Evolutionary conservation across 2,113 vertebrate genomes (phyloP).

Genomic region (Phrynosoma blainvillii): DNA sequence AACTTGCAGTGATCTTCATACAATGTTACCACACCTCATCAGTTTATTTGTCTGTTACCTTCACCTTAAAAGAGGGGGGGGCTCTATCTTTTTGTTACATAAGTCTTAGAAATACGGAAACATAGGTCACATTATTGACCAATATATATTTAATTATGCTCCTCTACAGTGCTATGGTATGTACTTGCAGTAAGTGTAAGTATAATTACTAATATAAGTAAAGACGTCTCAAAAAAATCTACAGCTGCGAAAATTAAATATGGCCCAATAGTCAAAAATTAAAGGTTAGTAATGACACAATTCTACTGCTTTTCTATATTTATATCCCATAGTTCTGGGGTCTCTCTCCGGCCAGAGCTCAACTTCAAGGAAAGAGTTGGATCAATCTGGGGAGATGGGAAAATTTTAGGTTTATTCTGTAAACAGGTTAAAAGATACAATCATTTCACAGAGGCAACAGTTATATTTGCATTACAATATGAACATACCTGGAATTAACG

Average conservation of each 20-base stretch:
- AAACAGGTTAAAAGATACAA: background rate
- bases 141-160: background rate
- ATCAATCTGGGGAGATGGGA: background rate
- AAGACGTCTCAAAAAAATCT: background rate
- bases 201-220: background rate
- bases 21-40: background rate
- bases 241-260: background rate
- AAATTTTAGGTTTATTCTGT: background rate
- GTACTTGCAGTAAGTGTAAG: no score
- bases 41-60: background rate
- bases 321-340: background rate
- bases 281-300: background rate
- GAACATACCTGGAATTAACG: slow-evolving; percentile 92
- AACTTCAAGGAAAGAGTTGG: background rate
- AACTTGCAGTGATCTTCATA: background rate
- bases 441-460: background rate
- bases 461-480: rapidly evolving
- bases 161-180: background rate
- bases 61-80: no score
- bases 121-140: background rate
- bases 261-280: background rate
- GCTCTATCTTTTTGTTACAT: background rate
- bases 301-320: background rate
- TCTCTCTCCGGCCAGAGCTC: background rate
- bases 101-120: background rate